Evolutionary conservation across 2,113 vertebrate species (phyloP).

Genomic region (Salminus brasiliensis): DNA sequence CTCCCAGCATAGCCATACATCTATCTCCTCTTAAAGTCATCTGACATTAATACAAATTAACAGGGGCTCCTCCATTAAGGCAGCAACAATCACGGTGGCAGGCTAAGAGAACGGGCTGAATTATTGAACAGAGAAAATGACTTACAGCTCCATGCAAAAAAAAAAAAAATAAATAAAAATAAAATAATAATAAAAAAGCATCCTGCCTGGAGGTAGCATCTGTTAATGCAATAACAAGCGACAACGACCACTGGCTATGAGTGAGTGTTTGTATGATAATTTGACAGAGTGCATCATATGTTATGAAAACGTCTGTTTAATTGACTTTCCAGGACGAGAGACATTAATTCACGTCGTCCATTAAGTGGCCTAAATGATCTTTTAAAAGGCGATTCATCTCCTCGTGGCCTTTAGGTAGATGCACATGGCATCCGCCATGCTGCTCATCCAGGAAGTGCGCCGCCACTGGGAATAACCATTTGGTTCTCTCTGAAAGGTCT

Average conservation of each 20-base stretch:
- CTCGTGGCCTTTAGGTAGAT: constrained; percentile 75
- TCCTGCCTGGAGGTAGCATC: constrained; percentile 65
- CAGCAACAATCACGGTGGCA: constrained; percentile 53
- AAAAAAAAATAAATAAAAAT: too few species aligned
- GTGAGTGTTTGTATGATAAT: constrained; percentile 62
- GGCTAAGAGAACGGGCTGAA: constrained; percentile 58
- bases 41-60: constrained; percentile 80
- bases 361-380: constrained; percentile 79
- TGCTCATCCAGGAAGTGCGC: constrained; percentile 58
- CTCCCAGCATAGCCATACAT: constrained; percentile 71
- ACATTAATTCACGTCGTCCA: constrained; percentile 75
- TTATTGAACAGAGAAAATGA: constrained; percentile 55
- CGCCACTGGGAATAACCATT: constrained; percentile 67
- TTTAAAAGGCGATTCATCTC: constrained; percentile 76
- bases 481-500: constrained; percentile 65
- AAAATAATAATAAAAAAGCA: too few species aligned
- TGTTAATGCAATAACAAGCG: constrained; percentile 67
- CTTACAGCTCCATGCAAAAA: constrained; percentile 42
- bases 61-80: constrained; percentile 62
- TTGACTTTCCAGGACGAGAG: constrained; percentile 69
- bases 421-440: constrained; percentile 49
- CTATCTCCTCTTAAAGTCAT: constrained; percentile 72
- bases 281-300: constrained; percentile 70
- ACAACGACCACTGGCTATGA: constrained; percentile 47
- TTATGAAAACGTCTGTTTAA: constrained; percentile 78